These are phyloP conservation scores for Watsonalla cultraria DNA, from an alignment of 2,888 invertebrate genomes.

Conservation along the genomic window DNA sequence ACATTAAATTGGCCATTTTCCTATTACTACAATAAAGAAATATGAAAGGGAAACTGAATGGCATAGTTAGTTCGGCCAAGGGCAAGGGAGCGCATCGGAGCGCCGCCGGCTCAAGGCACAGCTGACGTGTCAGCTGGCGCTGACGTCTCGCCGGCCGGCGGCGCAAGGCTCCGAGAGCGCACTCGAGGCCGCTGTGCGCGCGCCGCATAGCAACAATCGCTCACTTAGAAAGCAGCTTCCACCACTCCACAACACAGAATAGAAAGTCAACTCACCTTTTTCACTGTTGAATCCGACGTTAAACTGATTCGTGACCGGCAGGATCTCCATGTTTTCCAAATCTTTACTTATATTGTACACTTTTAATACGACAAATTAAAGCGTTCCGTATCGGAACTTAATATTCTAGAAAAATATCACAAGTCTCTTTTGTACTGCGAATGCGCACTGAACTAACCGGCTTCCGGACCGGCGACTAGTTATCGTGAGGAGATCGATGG, in stretches of 20 bases:
- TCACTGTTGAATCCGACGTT: slow-evolving; percentile 87
- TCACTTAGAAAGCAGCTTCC: slow-evolving; percentile 70
- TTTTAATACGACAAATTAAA: slow-evolving; percentile 63
- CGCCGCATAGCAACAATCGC: slow-evolving; percentile 69
- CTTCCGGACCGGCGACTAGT: slow-evolving; percentile 63
- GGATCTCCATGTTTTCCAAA: slow-evolving; percentile 86
- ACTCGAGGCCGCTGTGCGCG: slow-evolving; percentile 40
- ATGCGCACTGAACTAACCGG: slow-evolving; percentile 67
- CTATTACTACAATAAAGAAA: background rate
- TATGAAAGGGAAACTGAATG: slow-evolving; percentile 17
- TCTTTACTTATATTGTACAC: slow-evolving; percentile 79
- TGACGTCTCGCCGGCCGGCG: slow-evolving; percentile 26
- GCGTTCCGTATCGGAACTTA: slow-evolving; percentile 69
- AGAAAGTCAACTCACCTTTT: slow-evolving; percentile 82
- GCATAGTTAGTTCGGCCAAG: slow-evolving; percentile 29
- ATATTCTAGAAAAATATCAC: slow-evolving; percentile 75
- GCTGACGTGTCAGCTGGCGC: slow-evolving; percentile 63
- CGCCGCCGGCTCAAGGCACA: slow-evolving; percentile 31
- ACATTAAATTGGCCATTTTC: too few relatives aligned
- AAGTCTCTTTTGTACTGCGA: slow-evolving; percentile 77
- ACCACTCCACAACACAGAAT: slow-evolving; percentile 46
- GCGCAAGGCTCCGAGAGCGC: slow-evolving; percentile 1
- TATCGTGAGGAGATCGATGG: slow-evolving; percentile 69
- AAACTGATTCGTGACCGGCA: slow-evolving; percentile 87
- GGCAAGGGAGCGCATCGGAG: slow-evolving; percentile 44